Evolutionary conservation across 2,113 vertebrate species (phyloP).

Genomic region (Clinocottus analis): DNA sequence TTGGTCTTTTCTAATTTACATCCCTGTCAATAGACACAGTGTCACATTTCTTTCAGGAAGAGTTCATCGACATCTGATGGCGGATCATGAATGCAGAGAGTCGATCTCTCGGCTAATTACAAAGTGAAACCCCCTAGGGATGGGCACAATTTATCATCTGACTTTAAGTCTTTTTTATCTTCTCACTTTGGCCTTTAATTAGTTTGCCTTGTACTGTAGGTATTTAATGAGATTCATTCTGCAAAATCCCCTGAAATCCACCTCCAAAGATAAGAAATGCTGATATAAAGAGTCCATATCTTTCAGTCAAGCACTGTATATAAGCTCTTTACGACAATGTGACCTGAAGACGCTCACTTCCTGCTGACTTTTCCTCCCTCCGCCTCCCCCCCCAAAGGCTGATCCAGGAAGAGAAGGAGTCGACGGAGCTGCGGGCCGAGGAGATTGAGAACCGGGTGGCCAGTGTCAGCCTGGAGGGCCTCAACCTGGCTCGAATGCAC

Average conservation of each 20-base stretch:
- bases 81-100: conserved; percentile 38
- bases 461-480: conserved; percentile 95
- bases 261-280: not conserved
- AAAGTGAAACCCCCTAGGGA: conserved; percentile 36
- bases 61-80: conserved; percentile 42
- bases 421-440: conserved; percentile 95
- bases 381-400: conserved; percentile 80
- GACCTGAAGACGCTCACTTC: not conserved
- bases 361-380: not conserved
- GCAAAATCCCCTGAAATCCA: conserved; percentile 37
- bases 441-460: conserved; percentile 98
- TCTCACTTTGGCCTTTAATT: conserved; percentile 50
- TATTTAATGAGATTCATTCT: conserved; percentile 8
- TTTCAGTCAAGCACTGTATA: not conserved
- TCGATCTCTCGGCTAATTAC: conserved; percentile 54
- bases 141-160: conserved; percentile 51
- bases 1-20: conserved; percentile 51
- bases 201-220: conserved; percentile 17
- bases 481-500: conserved; percentile 94
- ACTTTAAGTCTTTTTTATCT: conserved; percentile 48
- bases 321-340: not conserved
- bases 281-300: not conserved
- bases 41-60: conserved; percentile 15
- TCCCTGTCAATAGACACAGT: conserved; percentile 12
- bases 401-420: conserved; percentile 99